Evolutionary conservation across 2,888 invertebrate species (phyloP).

Genomic region (Cryptosula pallasiana): DNA sequence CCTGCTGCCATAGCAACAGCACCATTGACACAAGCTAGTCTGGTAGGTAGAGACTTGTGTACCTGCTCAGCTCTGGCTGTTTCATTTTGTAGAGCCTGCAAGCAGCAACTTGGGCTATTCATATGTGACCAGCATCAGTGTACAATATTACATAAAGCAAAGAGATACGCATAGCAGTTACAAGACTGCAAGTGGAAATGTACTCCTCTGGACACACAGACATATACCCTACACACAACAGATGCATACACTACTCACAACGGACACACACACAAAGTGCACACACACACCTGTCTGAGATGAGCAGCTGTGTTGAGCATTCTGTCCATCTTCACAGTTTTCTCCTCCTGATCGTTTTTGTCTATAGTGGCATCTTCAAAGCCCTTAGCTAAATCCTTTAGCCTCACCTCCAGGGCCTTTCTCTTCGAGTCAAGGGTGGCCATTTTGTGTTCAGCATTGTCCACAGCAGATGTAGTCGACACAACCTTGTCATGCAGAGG

Average conservation of each 20-base stretch:
- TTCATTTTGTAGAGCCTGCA: slow-evolving; percentile 34
- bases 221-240: no score
- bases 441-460: slow-evolving; percentile 51
- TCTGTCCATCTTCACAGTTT: slow-evolving; percentile 48
- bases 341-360: slow-evolving; percentile 52
- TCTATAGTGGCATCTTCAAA: slow-evolving; percentile 54
- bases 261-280: no score
- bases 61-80: slow-evolving; percentile 45
- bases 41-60: slow-evolving; percentile 35
- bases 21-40: slow-evolving; percentile 43
- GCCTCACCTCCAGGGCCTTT: slow-evolving; percentile 46
- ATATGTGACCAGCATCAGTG: no score
- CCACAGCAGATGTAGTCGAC: slow-evolving; percentile 48
- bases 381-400: slow-evolving; percentile 46
- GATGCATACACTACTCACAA: no score
- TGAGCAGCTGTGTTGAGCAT: slow-evolving; percentile 48
- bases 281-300: slow-evolving; percentile 40
- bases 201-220: no score
- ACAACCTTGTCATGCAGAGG: slow-evolving; percentile 52
- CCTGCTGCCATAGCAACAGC: slow-evolving; percentile 48
- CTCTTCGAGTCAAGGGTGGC: slow-evolving; percentile 48
- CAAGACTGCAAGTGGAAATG: no score
- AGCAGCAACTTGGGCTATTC: no score
- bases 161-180: no score
- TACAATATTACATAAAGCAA: no score